Conservation (phyloP, 2,888 invertebrate species). For the Lasius fuliginosus region DNA sequence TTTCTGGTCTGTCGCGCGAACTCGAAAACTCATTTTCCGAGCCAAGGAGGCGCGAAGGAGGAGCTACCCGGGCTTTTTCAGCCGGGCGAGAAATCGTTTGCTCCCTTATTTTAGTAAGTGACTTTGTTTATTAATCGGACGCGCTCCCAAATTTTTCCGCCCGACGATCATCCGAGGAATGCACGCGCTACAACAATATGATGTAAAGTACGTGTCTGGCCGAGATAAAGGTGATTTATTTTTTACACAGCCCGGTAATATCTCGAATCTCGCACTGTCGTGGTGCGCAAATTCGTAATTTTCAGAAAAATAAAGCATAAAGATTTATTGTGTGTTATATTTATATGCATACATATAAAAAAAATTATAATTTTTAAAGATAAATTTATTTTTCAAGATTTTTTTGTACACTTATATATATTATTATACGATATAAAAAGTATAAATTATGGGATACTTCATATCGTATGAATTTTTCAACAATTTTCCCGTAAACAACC, state of each 20-base stretch:
- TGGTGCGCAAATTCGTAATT: not conserved
- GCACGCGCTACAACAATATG: constrained; percentile 2
- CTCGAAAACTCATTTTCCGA: constrained; percentile 55
- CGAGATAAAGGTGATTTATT: constrained; percentile 47
- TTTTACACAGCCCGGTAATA: constrained; percentile 3
- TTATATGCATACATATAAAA: not conserved
- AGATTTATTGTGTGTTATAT: not conserved
- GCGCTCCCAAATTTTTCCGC: constrained; percentile 11
- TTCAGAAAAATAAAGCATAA: not conserved
- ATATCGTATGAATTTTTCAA: constrained; percentile 6
- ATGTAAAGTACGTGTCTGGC: constrained; percentile 9
- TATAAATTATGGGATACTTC: not conserved
- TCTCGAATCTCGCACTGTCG: not conserved
- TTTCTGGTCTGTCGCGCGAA: constrained; percentile 38
- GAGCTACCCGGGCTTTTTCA: constrained; percentile 23
- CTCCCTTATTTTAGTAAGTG: constrained; percentile 1
- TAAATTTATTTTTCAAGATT: not conserved
- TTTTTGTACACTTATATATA: not conserved
- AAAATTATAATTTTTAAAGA: not conserved
- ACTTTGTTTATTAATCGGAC: constrained; percentile 43
- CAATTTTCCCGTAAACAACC: not conserved
- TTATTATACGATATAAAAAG: not conserved
- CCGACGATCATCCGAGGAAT: constrained; percentile 9
- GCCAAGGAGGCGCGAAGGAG: constrained; percentile 44
- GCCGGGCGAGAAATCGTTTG: constrained; percentile 6